Evolutionary conservation across 2,888 invertebrate genomes (phyloP).

Genomic region (Ptilodon capucinus): DNA sequence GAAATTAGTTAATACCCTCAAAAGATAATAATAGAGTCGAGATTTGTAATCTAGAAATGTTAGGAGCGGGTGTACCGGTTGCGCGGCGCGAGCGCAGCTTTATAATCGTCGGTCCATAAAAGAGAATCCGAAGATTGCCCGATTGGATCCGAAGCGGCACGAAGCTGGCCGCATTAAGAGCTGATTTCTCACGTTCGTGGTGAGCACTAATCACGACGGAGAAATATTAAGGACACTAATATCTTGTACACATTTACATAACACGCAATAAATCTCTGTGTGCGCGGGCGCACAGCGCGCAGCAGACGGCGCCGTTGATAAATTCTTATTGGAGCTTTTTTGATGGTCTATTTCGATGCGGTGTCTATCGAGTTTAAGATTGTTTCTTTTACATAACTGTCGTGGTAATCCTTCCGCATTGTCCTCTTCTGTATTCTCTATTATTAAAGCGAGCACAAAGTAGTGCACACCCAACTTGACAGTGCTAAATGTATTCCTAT

Average conservation of each 20-base stretch:
- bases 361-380: constrained; percentile 27
- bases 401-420: neutral
- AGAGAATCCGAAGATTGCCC: constrained; percentile 58
- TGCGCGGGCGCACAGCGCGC: constrained; percentile 48
- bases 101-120: constrained; percentile 51
- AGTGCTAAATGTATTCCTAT: too few relatives aligned
- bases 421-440: neutral
- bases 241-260: constrained; percentile 79
- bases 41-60: constrained; percentile 23
- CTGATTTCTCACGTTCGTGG: constrained; percentile 64
- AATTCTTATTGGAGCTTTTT: constrained; percentile 68
- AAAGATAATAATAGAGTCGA: constrained; percentile 31
- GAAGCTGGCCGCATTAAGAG: constrained; percentile 50
- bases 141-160: constrained; percentile 55
- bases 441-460: neutral
- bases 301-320: constrained; percentile 68
- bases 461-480: neutral
- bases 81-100: constrained; percentile 31
- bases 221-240: constrained; percentile 80
- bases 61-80: constrained; percentile 25
- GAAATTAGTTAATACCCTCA: constrained; percentile 39
- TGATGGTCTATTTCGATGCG: constrained; percentile 59
- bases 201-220: constrained; percentile 71
- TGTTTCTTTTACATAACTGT: constrained; percentile 17
- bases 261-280: constrained; percentile 71